Evolutionary conservation across 2,888 invertebrate genomes (phyloP), one percentile per base, ranked within the genome.

Genomic region (Serripes groenlandicus): DNA sequence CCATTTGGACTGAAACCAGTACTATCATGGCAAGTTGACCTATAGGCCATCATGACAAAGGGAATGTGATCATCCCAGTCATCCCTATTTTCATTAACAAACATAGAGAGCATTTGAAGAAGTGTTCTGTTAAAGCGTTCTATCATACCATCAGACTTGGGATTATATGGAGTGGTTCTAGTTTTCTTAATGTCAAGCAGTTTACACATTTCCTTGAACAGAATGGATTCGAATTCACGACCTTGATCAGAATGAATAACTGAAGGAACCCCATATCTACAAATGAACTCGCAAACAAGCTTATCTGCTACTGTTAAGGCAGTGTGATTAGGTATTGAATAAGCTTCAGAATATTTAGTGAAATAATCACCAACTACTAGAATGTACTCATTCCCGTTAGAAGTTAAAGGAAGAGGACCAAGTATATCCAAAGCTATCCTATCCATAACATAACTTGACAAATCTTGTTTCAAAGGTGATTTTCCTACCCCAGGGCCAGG

Each of bases 401-500:
- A 5, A 7, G 72, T 37, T 18, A 60, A 18, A 4, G 42, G 37
- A 7, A 62, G 32, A 15, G 78, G 81, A 26, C 80, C 73, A 5
- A 85, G 26, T 60, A 86, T 81, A 37, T 86, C 86, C 26, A 83
- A 37, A 4, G 78, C 81, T 52, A 86, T 42, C 23, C 83, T 42
- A n/a, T 81, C 72, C 78, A 83, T 35, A 3, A 81, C 81, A 9
- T 30, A 21, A n/a, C n/a, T 34, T 23, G 73, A 69, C 11, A 49
- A 30, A 54, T 66, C 49, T n/a, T 81, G 83, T 71, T 75, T 26
- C 26, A 87, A 69, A 7, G 78, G 79, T 15, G 78, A 83, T 56
- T 77, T 87, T 0, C 81, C 81, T 21, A 69, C 3, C 18, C 85
- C 87, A 28, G 86, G 82, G 34, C 84, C 85, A n/a, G 82, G 77